These are phyloP conservation scores for Odontocolon sp. DNA, from an alignment of 2,888 invertebrate species.

Conservation along the genomic window DNA sequence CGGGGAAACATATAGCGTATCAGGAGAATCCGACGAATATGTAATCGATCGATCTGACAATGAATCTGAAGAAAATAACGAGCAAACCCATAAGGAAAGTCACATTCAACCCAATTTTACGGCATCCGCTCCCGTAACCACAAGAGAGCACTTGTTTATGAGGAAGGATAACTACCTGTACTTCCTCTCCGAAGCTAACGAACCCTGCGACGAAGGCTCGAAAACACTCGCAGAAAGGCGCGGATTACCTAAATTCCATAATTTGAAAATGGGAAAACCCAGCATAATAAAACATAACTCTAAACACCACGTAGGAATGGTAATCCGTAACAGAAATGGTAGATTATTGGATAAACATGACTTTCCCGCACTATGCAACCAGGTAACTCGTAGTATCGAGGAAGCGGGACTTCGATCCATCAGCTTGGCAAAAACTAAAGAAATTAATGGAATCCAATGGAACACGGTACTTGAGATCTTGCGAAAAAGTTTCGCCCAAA, in stretches of 20 bases:
- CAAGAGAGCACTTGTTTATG: neutral
- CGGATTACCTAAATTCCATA: neutral
- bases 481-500: too few species aligned
- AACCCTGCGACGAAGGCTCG: neutral
- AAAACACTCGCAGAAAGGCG: neutral
- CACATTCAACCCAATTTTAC: too few species aligned
- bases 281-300: neutral
- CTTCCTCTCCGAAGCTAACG: neutral
- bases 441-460: too few species aligned
- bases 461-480: too few species aligned
- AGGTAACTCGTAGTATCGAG: neutral
- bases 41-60: neutral
- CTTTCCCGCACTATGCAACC: neutral
- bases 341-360: neutral
- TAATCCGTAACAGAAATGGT: too few species aligned
- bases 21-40: neutral
- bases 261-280: neutral
- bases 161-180: neutral
- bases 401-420: neutral
- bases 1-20: neutral
- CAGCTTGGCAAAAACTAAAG: neutral
- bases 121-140: too few species aligned
- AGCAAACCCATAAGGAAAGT: too few species aligned
- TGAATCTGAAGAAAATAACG: neutral
- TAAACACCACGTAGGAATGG: too few species aligned